Percentiles rank a stretch among this genome's conserved stretches.
Conservation (phyloP, 1,140 invertebrate genomes). For the Zophobas atratus region DNA sequence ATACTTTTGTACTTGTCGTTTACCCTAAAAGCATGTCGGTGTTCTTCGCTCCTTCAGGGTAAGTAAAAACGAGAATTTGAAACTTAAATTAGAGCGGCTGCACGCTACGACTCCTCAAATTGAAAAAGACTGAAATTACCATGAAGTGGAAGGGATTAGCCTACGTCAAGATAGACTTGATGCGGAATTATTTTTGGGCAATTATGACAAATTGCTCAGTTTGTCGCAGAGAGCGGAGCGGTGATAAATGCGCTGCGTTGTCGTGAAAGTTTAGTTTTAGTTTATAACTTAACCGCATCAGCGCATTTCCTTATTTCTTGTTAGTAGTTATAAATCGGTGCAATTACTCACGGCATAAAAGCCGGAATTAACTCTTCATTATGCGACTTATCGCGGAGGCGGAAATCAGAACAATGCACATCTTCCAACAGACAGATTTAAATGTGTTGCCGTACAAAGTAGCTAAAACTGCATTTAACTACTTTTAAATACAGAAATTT, state of each 20-base stretch:
- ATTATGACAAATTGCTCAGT: slow-evolving; percentile 26
- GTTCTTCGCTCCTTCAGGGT: neutral
- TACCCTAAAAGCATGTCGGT: slow-evolving; percentile 16
- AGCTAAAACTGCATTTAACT: too few species aligned
- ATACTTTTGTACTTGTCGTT: neutral
- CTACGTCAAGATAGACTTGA: slow-evolving; percentile 3
- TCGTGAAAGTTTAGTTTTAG: slow-evolving; percentile 25
- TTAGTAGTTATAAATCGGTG: slow-evolving; percentile 11
- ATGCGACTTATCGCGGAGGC: neutral
- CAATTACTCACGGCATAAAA: slow-evolving; percentile 18
- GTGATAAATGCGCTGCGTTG: slow-evolving; percentile 27
- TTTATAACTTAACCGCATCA: slow-evolving; percentile 37
- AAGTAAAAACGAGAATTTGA: neutral
- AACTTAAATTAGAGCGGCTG: slow-evolving; percentile 7
- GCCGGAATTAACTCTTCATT: slow-evolving; percentile 10
- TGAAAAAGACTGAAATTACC: slow-evolving; percentile 32
- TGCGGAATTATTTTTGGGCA: slow-evolving; percentile 23
- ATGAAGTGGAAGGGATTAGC: neutral
- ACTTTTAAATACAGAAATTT: too few species aligned
- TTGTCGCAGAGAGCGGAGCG: slow-evolving; percentile 7
- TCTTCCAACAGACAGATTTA: neutral
- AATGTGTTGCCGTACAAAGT: too few species aligned
- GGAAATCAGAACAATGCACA: neutral
- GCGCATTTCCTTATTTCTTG: slow-evolving; percentile 6
- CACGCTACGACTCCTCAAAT: slow-evolving; percentile 5